These are phyloP conservation scores for Drosophila sordidapex DNA, from an alignment of 2,888 invertebrate species.

Conservation along the genomic window DNA sequence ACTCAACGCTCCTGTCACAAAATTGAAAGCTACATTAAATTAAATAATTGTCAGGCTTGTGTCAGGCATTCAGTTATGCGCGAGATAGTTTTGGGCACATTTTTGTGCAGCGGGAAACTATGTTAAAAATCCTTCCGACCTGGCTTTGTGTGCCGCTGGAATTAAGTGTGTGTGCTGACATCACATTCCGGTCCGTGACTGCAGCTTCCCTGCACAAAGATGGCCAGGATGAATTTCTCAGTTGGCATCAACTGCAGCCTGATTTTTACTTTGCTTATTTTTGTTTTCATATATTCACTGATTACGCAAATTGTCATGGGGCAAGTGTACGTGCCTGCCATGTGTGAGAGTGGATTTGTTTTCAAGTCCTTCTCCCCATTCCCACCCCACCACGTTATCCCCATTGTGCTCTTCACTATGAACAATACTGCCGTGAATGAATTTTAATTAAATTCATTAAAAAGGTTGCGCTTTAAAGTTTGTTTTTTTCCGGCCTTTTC, in stretches of 20 bases:
- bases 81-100: slow-evolving; percentile 64
- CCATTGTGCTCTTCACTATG: slow-evolving; percentile 17
- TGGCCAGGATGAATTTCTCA: slow-evolving; percentile 18
- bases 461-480: slow-evolving; percentile 20
- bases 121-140: slow-evolving; percentile 56
- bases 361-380: neutral
- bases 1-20: slow-evolving; percentile 27
- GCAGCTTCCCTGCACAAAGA: slow-evolving; percentile 27
- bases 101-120: slow-evolving; percentile 34
- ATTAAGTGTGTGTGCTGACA: slow-evolving; percentile 14
- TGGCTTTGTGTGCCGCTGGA: slow-evolving; percentile 10
- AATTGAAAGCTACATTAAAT: slow-evolving; percentile 64
- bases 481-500: slow-evolving; percentile 1
- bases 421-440: slow-evolving; percentile 44
- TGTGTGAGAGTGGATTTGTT: slow-evolving; percentile 41
- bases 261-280: slow-evolving; percentile 4
- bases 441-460: slow-evolving; percentile 71
- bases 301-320: slow-evolving; percentile 71
- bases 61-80: slow-evolving; percentile 49
- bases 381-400: neutral
- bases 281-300: slow-evolving; percentile 39
- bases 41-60: slow-evolving; percentile 72
- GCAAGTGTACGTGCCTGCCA: slow-evolving; percentile 51
- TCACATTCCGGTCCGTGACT: slow-evolving; percentile 16
- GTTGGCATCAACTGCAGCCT: slow-evolving; percentile 15